Percentiles rank a stretch among this genome's conserved stretches.
phyloP scores from a whole-genome alignment of 2,888 invertebrate species.

The Chrysolina americana region DNA sequence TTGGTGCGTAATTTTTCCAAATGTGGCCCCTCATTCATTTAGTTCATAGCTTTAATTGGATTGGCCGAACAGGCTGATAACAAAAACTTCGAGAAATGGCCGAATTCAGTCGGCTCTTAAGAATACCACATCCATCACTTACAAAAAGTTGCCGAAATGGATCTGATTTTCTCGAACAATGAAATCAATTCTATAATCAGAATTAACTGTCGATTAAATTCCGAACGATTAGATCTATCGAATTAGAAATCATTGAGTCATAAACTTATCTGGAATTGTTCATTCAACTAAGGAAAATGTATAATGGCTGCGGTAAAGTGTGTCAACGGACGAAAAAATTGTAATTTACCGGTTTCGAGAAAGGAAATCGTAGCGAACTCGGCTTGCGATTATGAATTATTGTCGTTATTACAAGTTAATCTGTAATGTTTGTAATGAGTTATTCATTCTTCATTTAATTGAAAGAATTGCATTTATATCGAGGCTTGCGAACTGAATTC shows the following conservation, averaged over 20 bases:
- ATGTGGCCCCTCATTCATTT: neutral
- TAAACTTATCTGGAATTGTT: conserved; percentile 14
- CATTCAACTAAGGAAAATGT: conserved; percentile 24
- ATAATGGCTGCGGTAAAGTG: conserved; percentile 26
- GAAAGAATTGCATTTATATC: neutral
- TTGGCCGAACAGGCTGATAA: neutral
- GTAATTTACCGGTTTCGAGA: conserved; percentile 21
- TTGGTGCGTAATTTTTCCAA: too few species aligned
- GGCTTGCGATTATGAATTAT: conserved; percentile 25
- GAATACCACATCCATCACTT: neutral
- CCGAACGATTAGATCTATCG: conserved; percentile 17
- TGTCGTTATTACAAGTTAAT: conserved; percentile 3
- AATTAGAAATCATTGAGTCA: conserved; percentile 23
- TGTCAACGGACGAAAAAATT: conserved; percentile 20
- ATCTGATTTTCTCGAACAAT: neutral
- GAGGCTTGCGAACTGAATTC: neutral
- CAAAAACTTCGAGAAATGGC: neutral
- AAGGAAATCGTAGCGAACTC: conserved; percentile 10
- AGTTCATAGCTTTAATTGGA: neutral
- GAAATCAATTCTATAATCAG: neutral
- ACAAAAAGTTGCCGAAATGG: neutral
- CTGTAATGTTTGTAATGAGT: neutral
- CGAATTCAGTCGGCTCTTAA: neutral
- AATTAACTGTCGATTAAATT: conserved; percentile 19
- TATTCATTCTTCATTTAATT: neutral